Percentiles rank a stretch among this genome's conserved stretches.
Evolutionary conservation across 2,888 invertebrate species (phyloP).

Genomic region (Crossocerus cetratus): DNA sequence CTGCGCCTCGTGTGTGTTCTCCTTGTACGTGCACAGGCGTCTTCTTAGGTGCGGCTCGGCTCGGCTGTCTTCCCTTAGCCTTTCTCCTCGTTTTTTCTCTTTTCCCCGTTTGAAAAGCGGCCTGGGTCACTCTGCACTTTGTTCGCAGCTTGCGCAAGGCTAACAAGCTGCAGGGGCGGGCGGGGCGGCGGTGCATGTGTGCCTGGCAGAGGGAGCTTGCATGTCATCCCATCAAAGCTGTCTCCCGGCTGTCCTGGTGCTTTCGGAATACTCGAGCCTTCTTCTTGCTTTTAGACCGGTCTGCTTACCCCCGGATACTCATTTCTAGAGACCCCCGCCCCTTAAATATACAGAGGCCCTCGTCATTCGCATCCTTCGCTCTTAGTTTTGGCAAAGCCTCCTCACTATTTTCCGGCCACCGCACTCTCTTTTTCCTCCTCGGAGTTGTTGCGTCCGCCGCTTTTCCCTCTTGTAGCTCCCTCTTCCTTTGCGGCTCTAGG

Average conservation of each 20-base stretch:
- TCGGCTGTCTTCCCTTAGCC: slow-evolving; percentile 5
- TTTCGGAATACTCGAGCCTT: background rate
- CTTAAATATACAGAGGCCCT: too few species aligned
- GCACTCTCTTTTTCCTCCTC: background rate
- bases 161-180: slow-evolving; percentile 19
- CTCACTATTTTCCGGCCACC: background rate
- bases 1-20: too few species aligned
- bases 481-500: slow-evolving; percentile 1
- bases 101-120: slow-evolving; percentile 33
- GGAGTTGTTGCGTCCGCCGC: background rate
- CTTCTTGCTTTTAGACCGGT: background rate
- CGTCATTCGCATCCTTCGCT: too few species aligned
- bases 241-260: background rate
- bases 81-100: slow-evolving; percentile 13
- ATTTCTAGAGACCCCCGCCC: too few species aligned
- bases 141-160: slow-evolving; percentile 34
- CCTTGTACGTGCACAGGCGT: too few species aligned
- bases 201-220: too few species aligned
- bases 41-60: too few species aligned
- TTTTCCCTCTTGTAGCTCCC: background rate
- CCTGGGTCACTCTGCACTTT: slow-evolving; percentile 33
- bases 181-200: background rate
- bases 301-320: too few species aligned
- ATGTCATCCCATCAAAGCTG: slow-evolving; percentile 1
- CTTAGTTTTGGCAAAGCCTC: background rate